phyloP scores from a whole-genome alignment of 2,113 vertebrate genomes.

The Pseudorectes ferrugineus region DNA sequence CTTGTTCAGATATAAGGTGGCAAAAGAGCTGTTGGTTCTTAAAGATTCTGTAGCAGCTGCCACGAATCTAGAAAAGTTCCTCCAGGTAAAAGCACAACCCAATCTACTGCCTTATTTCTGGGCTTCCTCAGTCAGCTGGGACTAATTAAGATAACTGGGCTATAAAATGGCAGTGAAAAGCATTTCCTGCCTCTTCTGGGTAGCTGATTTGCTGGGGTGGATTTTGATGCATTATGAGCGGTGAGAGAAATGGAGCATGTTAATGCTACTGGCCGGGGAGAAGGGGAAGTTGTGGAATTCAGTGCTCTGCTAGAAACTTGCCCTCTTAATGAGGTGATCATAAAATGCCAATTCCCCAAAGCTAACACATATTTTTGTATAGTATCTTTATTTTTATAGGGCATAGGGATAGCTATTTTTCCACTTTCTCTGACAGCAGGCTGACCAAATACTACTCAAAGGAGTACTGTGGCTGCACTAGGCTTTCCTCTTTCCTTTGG shows the following conservation, averaged over 20 bases:
- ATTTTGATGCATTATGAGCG: neutral
- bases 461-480: constrained; percentile 36
- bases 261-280: neutral
- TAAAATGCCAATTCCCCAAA: constrained; percentile 39
- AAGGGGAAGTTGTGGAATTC: constrained; percentile 37
- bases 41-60: neutral
- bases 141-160: constrained; percentile 41
- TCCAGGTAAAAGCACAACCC: neutral
- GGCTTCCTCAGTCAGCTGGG: constrained; percentile 16
- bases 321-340: constrained; percentile 42
- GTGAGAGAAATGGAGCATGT: neutral
- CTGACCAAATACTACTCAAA: constrained; percentile 51
- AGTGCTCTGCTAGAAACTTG: constrained; percentile 6
- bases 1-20: neutral
- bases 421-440: constrained; percentile 29
- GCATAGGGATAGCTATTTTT: neutral
- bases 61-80: neutral
- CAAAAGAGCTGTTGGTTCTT: neutral
- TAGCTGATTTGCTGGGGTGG: neutral
- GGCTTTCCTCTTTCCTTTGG: constrained; percentile 41
- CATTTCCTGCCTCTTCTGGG: neutral
- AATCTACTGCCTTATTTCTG: constrained; percentile 7
- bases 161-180: constrained; percentile 10
- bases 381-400: constrained; percentile 12
- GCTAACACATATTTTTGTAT: constrained; percentile 12